These are phyloP conservation scores for Gavia stellata DNA, from an alignment of 2,113 vertebrate genomes.

Conservation along the genomic window DNA sequence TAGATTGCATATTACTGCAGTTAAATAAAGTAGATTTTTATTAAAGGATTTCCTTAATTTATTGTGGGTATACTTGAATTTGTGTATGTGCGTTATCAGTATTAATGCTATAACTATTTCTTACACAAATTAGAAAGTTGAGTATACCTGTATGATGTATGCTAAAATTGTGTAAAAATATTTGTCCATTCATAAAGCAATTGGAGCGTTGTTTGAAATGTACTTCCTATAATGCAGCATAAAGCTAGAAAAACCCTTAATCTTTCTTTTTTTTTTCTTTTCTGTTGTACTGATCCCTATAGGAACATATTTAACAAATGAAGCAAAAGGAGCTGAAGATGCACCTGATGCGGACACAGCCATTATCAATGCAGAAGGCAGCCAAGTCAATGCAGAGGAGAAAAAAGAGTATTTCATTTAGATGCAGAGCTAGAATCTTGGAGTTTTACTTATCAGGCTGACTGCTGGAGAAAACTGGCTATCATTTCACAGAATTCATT, in stretches of 20 bases:
- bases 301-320: conserved; percentile 99
- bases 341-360: conserved; percentile 97
- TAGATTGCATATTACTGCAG: not conserved
- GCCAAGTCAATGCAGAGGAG: conserved; percentile 97
- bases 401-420: conserved; percentile 99
- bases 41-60: not conserved
- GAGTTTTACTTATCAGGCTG: conserved; percentile 78
- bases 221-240: not conserved
- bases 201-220: not conserved
- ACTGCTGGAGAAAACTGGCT: conserved; percentile 83
- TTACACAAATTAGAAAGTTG: not conserved
- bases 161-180: not conserved
- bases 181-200: not conserved
- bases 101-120: not conserved
- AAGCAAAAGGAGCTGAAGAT: conserved; percentile 98
- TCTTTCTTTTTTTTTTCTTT: not conserved
- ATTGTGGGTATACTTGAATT: not conserved
- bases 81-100: not conserved
- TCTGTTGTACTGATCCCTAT: conserved; percentile 47
- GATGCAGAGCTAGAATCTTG: conserved; percentile 77
- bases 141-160: not conserved
- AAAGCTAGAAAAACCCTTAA: not conserved
- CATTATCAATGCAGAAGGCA: conserved; percentile 98
- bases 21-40: not conserved
- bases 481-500: conserved; percentile 75